phyloP scores from a whole-genome alignment of 2,113 vertebrate species.

The Falcunculus frontatus region DNA sequence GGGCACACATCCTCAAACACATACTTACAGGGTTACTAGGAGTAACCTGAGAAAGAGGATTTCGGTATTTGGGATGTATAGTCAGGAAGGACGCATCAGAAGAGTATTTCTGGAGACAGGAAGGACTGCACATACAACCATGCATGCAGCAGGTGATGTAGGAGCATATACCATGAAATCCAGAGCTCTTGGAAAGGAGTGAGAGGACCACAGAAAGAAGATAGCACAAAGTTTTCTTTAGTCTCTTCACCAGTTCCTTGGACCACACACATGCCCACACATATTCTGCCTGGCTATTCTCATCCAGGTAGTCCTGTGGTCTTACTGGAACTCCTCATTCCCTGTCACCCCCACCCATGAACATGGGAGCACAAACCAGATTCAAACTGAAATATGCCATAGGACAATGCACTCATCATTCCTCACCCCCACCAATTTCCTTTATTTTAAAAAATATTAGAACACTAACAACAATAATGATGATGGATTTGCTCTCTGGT shows the following conservation, averaged over 20 bases:
- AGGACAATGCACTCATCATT: not conserved
- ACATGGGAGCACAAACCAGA: not conserved
- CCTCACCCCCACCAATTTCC: fast-evolving
- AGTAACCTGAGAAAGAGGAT: not conserved
- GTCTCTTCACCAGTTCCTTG: not conserved
- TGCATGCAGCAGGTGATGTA: not conserved
- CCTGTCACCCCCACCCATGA: not conserved
- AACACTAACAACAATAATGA: not conserved
- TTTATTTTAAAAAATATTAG: not conserved
- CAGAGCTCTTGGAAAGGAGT: not conserved
- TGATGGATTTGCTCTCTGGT: not conserved
- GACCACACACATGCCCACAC: fast-evolving
- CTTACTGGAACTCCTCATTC: not conserved
- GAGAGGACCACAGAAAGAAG: not conserved
- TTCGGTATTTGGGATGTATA: not conserved
- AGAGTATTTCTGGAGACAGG: not conserved
- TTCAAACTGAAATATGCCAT: not conserved
- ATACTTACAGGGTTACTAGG: not conserved
- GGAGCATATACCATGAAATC: not conserved
- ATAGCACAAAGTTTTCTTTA: not conserved
- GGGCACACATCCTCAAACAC: not conserved
- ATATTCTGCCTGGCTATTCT: not conserved
- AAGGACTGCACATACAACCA: not conserved
- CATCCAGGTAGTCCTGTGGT: fast-evolving
- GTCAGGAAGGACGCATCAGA: not conserved